Conservation (phyloP, 2,888 invertebrate species). For the Cotesia congregata region DNA sequence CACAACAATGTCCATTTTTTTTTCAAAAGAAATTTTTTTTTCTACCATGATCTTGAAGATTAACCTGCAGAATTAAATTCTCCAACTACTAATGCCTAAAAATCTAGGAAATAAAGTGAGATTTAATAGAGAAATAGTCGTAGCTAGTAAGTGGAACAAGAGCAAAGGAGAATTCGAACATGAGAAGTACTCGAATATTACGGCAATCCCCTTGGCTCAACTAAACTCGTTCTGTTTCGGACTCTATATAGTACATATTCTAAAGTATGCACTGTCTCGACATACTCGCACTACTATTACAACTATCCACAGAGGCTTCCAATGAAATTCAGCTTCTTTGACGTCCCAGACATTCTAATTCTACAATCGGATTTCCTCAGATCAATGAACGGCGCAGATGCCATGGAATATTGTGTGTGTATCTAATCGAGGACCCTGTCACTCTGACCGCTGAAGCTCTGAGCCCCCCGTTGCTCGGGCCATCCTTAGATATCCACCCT, state of each 20-base stretch:
- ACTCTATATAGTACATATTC: conserved; percentile 33
- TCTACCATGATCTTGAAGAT: too few relatives aligned
- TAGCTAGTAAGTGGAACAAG: conserved; percentile 42
- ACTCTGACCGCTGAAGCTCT: conserved; percentile 68
- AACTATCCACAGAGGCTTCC: conserved; percentile 19
- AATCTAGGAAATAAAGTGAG: conserved; percentile 37
- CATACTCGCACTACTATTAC: not conserved
- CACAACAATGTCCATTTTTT: too few relatives aligned
- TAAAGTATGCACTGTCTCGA: not conserved
- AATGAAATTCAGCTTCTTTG: conserved; percentile 29
- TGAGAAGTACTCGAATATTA: conserved; percentile 67
- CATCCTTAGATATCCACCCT: conserved; percentile 31
- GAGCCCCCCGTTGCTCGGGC: conserved; percentile 44
- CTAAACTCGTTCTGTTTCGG: conserved; percentile 56
- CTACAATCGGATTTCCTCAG: conserved; percentile 30
- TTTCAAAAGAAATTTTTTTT: too few relatives aligned
- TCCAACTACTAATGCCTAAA: too few relatives aligned
- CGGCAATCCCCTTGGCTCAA: conserved; percentile 65
- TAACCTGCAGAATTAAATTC: too few relatives aligned
- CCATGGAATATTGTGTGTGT: conserved; percentile 68
- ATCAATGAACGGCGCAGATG: conserved; percentile 67
- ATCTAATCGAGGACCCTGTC: conserved; percentile 70
- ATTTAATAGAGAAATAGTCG: conserved; percentile 53
- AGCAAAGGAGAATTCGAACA: conserved; percentile 42
- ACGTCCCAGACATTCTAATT: conserved; percentile 27